phyloP scores from a whole-genome alignment of 2,888 invertebrate genomes.

The Caenorhabditis uteleia region DNA sequence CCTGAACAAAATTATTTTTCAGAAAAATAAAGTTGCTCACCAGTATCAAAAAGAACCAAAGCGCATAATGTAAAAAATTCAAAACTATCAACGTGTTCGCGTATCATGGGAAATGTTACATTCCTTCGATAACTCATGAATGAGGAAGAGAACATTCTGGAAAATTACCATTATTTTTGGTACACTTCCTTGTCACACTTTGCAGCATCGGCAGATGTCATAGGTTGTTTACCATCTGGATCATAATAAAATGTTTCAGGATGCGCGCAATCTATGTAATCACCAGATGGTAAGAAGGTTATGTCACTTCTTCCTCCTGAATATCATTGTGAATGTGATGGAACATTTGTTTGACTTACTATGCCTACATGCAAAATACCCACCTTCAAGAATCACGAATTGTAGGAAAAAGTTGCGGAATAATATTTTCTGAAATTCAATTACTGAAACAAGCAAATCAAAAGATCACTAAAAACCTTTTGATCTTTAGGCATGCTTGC shows the following conservation, averaged over 20 bases:
- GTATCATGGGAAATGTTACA: slow-evolving; percentile 15
- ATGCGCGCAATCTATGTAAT: slow-evolving; percentile 19
- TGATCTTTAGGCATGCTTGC: slow-evolving; percentile 22
- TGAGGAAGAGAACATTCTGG: slow-evolving; percentile 13
- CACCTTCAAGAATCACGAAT: slow-evolving; percentile 41
- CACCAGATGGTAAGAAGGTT: slow-evolving; percentile 19
- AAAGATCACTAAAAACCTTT: no score
- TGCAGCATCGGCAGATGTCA: slow-evolving; percentile 7
- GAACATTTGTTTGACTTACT: no score
- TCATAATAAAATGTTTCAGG: slow-evolving; percentile 8
- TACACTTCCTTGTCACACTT: no score
- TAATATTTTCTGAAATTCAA: slow-evolving; percentile 28
- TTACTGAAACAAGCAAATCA: background rate
- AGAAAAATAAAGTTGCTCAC: no score
- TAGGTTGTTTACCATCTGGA: slow-evolving; percentile 2
- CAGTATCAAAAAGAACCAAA: slow-evolving; percentile 13
- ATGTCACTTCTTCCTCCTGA: no score
- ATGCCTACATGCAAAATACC: slow-evolving; percentile 22
- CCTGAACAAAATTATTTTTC: no score
- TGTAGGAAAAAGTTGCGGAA: slow-evolving; percentile 42
- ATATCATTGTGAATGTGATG: no score
- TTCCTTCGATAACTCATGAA: slow-evolving; percentile 9
- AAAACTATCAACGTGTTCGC: slow-evolving; percentile 10
- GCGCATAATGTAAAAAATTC: slow-evolving; percentile 14
- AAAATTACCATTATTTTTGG: no score